These are phyloP conservation scores for Bucorvus abyssinicus DNA, from an alignment of 2,797 vertebrate species.

Conservation along the genomic window DNA sequence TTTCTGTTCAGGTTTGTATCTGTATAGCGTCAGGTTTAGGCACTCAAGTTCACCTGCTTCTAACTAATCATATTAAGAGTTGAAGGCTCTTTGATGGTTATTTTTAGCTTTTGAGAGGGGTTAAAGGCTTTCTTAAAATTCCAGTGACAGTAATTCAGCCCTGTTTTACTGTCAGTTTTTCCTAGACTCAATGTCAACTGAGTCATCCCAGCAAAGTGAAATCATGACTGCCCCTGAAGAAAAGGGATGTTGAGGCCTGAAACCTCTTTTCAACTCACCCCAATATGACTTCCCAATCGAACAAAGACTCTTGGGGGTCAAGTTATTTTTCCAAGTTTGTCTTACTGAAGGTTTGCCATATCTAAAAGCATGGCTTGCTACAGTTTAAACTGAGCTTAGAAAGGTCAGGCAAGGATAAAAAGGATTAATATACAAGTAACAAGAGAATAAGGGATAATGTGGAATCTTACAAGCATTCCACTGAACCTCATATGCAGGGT, in stretches of 20 bases:
- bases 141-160: background rate
- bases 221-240: background rate
- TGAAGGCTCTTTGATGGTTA: background rate
- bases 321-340: background rate
- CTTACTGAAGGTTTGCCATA: background rate
- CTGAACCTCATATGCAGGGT: background rate
- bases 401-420: background rate
- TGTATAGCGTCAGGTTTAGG: background rate
- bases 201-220: background rate
- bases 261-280: background rate
- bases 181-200: background rate
- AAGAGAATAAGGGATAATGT: background rate
- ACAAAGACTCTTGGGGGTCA: background rate
- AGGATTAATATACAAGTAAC: background rate
- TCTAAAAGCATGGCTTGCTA: background rate
- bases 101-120: background rate
- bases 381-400: background rate
- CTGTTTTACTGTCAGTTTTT: background rate
- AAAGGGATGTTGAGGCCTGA: background rate
- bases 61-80: background rate
- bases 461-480: background rate
- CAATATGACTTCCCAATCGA: background rate
- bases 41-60: background rate
- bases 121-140: background rate
- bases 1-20: background rate